phyloP scores from a whole-genome alignment of 2,888 invertebrate species.

The Hypomecis punctinalis region DNA sequence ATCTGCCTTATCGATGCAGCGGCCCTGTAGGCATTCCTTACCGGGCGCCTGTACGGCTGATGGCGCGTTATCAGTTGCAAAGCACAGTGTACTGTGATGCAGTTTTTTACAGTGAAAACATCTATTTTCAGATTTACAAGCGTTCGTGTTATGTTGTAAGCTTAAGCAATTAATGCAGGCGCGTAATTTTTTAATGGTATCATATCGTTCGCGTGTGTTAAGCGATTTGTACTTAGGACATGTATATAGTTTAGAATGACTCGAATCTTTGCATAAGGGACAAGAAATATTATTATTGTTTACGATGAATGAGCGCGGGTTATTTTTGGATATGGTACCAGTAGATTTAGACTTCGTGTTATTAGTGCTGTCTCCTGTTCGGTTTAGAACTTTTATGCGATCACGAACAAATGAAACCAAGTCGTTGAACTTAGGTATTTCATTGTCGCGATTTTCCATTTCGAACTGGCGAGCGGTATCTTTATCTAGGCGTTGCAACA shows the following conservation, averaged over 20 bases:
- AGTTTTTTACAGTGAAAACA: background rate
- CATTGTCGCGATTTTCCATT: background rate
- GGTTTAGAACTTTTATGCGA: slow-evolving; percentile 2
- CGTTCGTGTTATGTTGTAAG: slow-evolving; percentile 3
- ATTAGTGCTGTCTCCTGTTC: background rate
- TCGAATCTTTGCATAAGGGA: background rate
- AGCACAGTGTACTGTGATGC: background rate
- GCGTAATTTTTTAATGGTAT: slow-evolving; percentile 3
- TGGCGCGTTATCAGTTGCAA: background rate
- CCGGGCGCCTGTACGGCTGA: too few relatives aligned
- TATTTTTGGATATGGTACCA: background rate
- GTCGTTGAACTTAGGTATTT: slow-evolving; percentile 5
- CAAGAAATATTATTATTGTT: slow-evolving; percentile 1
- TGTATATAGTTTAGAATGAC: background rate
- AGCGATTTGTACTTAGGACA: slow-evolving; percentile 5
- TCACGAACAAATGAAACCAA: slow-evolving; percentile 2
- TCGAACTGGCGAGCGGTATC: slow-evolving; percentile 9
- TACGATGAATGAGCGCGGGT: slow-evolving; percentile 4
- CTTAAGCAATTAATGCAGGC: slow-evolving; percentile 7
- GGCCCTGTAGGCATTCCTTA: background rate
- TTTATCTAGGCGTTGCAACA: slow-evolving; percentile 7
- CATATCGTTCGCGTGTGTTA: slow-evolving; percentile 1
- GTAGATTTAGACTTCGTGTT: background rate
- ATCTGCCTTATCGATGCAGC: background rate
- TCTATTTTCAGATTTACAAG: background rate